Conservation (phyloP, 2,113 vertebrate genomes). For the Emydura subglobosa region DNA sequence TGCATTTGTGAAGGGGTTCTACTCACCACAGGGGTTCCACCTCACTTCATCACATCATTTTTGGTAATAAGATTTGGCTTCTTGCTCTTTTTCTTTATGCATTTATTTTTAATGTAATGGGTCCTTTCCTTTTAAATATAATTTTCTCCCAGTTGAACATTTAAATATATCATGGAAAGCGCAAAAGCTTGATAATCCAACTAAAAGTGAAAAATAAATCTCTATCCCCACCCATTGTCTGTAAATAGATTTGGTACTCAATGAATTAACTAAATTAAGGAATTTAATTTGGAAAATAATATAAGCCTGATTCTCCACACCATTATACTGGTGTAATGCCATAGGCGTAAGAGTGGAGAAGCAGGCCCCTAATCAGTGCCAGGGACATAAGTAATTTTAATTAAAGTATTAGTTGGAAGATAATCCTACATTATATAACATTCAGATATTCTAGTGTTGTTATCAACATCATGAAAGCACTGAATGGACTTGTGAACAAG, state of each 20-base stretch:
- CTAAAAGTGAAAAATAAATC: background rate
- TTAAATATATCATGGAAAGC: background rate
- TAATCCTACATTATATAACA: no score
- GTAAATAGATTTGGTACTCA: background rate
- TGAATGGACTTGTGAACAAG: background rate
- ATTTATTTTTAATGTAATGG: background rate
- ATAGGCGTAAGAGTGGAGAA: background rate
- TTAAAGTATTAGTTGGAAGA: no score
- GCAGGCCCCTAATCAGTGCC: background rate
- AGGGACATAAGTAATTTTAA: background rate
- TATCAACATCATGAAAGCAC: conserved; percentile 57
- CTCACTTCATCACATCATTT: background rate
- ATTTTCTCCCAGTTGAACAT: background rate
- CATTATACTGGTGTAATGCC: background rate
- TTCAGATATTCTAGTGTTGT: background rate
- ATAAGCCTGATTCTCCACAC: background rate
- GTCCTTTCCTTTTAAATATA: background rate
- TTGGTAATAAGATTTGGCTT: background rate
- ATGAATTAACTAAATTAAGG: background rate
- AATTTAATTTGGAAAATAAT: background rate
- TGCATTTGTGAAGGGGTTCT: background rate
- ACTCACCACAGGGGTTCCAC: background rate
- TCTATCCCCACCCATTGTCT: background rate
- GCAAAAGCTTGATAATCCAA: background rate
- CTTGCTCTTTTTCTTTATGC: background rate